Evolutionary conservation across 2,797 vertebrate species (phyloP), one percentile per base, ranked within the genome.

Genomic region (Geotrypetes seraphini): DNA sequence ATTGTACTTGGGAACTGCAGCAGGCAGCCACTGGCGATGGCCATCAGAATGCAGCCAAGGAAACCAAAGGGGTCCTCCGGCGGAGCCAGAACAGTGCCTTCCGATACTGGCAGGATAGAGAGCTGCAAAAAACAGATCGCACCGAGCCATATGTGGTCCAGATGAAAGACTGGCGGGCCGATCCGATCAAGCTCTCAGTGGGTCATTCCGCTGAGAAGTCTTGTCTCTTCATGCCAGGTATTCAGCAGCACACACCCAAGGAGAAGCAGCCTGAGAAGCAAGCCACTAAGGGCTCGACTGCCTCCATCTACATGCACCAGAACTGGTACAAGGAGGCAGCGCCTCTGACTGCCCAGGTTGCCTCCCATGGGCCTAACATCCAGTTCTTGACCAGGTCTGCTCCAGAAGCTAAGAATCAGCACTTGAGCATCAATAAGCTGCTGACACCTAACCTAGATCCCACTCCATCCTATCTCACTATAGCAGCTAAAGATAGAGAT

Each of bases 141-240:
- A 64, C 48, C 23, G 31, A 27, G 39, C 4, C 38, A 65, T 22
- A 75, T 21, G 61, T 72, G 15, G 62, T 66, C 19, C 8, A 69
- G 13, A 65, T 53, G 35, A 62, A 55, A 4, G 63, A 68, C 38
- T 60, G 60, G 58, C 73, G 69, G 22, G 73, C 78, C 13, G 77
- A 78, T 17, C 51, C 80, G 15, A 77, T 75, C 3, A 76, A 78
- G 39, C 72, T 80, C 26, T 70, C 67, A 2, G 61, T 56, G 29
- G 47, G 67, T 52, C 83, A 81, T 58, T 60, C 77, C 28, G 92
- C 87, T 17, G 90, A 92, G 66, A 84, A 92, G 71, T 91, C 93
- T 3, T 88, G 83, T 38, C 76, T 97, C 21, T 97, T 92, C 59
- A 89, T 99, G 16, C 90, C 94, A 5, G 87, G 82, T 60, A 91